Base-by-base conservation (phyloP, 2,888 invertebrate genomes). In the Nomada lathburiana region DNA sequence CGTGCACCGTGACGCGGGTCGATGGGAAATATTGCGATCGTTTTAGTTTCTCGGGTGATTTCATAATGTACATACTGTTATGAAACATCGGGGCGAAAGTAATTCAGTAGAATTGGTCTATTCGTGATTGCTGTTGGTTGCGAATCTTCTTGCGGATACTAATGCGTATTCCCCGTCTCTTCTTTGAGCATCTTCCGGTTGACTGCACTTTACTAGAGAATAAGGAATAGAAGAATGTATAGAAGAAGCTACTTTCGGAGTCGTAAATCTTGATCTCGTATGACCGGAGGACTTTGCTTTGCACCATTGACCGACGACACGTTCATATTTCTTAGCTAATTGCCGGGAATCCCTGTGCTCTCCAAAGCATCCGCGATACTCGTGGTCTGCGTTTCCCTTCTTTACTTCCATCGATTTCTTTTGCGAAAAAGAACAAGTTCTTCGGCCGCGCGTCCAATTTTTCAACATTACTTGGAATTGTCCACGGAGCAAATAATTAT, bases 211-310 rank as follows among this genome's bases (percentile, higher is more conserved):
- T 36, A 50, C 65, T 50, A 50, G 47, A 10, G 18, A 47, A 57
- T 18, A 42, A 26, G 9, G 18, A 44, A 72, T 36, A n/a, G n/a
- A n/a, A n/a, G n/a, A n/a, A n/a, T n/a, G n/a, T n/a, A n/a, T n/a
- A 18, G 44, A 10, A 26, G 55, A 36, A 11, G 18, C 18, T 18
- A 10, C 20, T 50, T 29, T 50, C 36, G 10, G 13, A 50, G 36
- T 36, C 50, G 29, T 74, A 67, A 67, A 74, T 74, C 73, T 65
- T 74, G 2, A 20, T 7, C 65, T 23, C 36, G n/a, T 42, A 44
- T 44, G 69, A 62, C 53, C 68, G 13, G 50, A n/a, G 18, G 18
- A n/a, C 7, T 29, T 42, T 18, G 18, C 23, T 23, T 55, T n/a
- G 26, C 23, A 20, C 20, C 44, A 53, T 62, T 68, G 50, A 9